Conservation (phyloP, 1,140 invertebrate genomes). For the Anadara kagoshimensis region DNA sequence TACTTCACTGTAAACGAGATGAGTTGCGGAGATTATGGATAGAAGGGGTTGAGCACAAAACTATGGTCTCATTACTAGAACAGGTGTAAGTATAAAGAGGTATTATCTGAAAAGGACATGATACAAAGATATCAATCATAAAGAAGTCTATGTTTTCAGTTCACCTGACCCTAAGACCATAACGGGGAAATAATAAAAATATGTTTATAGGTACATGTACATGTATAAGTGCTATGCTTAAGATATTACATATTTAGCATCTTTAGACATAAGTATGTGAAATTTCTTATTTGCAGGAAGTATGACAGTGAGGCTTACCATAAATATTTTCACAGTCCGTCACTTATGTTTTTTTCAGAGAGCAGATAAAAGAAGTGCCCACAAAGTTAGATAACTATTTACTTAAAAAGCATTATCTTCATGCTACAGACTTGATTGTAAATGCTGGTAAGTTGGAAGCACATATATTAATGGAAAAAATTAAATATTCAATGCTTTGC, state of each 20-base stretch:
- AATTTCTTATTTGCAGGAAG: too few species aligned
- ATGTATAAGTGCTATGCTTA: too few species aligned
- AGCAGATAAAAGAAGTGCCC: slow-evolving; percentile 86
- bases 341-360: slow-evolving; percentile 76
- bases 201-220: not conserved
- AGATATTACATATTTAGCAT: too few species aligned
- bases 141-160: not conserved
- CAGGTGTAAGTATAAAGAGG: slow-evolving; percentile 83
- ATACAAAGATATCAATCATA: not conserved
- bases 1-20: slow-evolving; percentile 92
- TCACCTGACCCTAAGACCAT: not conserved
- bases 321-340: not conserved
- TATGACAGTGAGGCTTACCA: too few species aligned
- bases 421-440: slow-evolving; percentile 88
- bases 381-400: slow-evolving; percentile 83
- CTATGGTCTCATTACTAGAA: slow-evolving; percentile 89
- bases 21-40: slow-evolving; percentile 94
- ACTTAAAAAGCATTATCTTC: slow-evolving; percentile 86
- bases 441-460: slow-evolving; percentile 68
- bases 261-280: too few species aligned
- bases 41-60: slow-evolving; percentile 94
- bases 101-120: not conserved
- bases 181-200: not conserved
- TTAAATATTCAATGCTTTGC: too few species aligned
- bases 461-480: too few species aligned